Percentiles rank a stretch among this genome's conserved stretches.
Evolutionary conservation across 1,140 invertebrate species (phyloP).

Genomic region (Drosophila ananassae): DNA sequence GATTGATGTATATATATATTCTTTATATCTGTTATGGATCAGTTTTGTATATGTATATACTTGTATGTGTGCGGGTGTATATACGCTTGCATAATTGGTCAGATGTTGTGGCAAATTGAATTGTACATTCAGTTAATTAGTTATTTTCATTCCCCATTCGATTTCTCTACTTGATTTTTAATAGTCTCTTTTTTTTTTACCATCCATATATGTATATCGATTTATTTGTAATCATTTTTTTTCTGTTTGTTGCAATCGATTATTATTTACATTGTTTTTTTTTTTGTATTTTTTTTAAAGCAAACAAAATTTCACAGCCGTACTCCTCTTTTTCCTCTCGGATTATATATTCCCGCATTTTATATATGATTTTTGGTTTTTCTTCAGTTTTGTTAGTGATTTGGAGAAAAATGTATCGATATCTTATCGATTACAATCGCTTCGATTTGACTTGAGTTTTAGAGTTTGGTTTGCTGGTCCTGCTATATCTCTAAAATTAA

Average conservation of each 20-base stretch:
- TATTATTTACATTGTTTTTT: conserved; percentile 64
- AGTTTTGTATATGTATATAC: conserved; percentile 20
- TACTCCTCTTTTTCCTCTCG: conserved; percentile 48
- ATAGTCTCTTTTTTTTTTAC: conserved; percentile 17
- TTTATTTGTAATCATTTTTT: not conserved
- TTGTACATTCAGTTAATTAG: conserved; percentile 54
- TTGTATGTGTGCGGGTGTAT: conserved; percentile 9
- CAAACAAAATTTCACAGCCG: conserved; percentile 73
- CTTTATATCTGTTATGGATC: conserved; percentile 47
- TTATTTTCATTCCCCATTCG: conserved; percentile 13
- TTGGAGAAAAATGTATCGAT: conserved; percentile 4
- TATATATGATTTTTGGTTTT: conserved; percentile 7
- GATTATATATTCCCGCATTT: conserved; percentile 23
- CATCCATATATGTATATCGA: conserved; percentile 26
- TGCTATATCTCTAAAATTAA: conserved; percentile 43
- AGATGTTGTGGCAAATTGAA: conserved; percentile 57
- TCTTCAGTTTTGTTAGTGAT: not conserved
- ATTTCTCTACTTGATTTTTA: conserved; percentile 25
- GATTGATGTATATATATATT: conserved; percentile 39
- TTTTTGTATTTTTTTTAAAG: conserved; percentile 54
- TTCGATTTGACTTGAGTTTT: conserved; percentile 13
- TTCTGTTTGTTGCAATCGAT: conserved; percentile 15
- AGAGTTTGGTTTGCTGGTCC: conserved; percentile 52
- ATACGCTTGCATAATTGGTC: conserved; percentile 42
- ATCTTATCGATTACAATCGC: conserved; percentile 10